These are phyloP conservation scores for Coranthus polyacanthus DNA, from an alignment of 2,797 vertebrate species.

Conservation along the genomic window DNA sequence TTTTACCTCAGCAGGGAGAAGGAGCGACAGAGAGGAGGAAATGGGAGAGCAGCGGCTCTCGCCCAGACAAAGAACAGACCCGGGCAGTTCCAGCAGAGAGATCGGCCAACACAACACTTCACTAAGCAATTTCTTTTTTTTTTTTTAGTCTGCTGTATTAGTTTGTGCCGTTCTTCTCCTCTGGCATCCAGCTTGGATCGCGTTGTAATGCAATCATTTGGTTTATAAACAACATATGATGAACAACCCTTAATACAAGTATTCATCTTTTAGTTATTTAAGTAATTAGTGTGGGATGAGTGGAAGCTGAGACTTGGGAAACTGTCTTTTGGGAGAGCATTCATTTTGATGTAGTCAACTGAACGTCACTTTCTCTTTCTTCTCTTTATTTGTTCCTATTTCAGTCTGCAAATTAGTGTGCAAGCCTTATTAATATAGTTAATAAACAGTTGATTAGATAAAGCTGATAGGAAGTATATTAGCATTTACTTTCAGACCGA, in stretches of 20 bases:
- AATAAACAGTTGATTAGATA: too few species aligned
- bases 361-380: constrained; percentile 11
- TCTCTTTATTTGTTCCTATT: constrained; percentile 15
- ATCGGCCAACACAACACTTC: constrained; percentile 52
- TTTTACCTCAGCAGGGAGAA: constrained; percentile 76
- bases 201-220: constrained; percentile 30
- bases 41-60: constrained; percentile 60
- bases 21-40: constrained; percentile 63
- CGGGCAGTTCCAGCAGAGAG: constrained; percentile 44
- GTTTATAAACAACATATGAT: constrained; percentile 47
- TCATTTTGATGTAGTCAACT: constrained; percentile 18
- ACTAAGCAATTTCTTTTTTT: constrained; percentile 52
- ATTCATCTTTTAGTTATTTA: constrained; percentile 21
- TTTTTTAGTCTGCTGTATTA: constrained; percentile 44
- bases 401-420: constrained; percentile 13
- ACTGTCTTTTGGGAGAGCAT: constrained; percentile 7
- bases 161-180: constrained; percentile 34
- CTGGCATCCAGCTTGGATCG: not conserved
- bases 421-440: not conserved
- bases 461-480: too few species aligned
- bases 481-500: too few species aligned
- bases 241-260: constrained; percentile 22
- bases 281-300: constrained; percentile 7
- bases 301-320: constrained; percentile 1
- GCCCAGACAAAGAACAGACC: constrained; percentile 76